Evolutionary conservation across 2,888 invertebrate species (phyloP), one percentile per base, ranked within the genome.

Genomic region (Drosophila longiperda): DNA sequence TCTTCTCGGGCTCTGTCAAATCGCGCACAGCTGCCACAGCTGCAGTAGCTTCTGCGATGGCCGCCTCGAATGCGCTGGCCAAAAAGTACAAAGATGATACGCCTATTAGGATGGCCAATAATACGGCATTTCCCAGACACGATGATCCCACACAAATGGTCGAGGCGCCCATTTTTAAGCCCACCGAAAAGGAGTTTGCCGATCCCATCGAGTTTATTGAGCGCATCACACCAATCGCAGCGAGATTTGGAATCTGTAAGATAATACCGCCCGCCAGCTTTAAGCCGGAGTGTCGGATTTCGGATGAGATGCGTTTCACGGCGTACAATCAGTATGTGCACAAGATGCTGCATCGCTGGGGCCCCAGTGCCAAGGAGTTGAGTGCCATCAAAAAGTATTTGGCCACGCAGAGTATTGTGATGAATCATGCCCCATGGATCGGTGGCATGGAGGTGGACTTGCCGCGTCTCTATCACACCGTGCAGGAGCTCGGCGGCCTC

Each of bases 391-490:
- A 95, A 82, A 96, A 96, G 81, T 96, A 97, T 92, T 93, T 98
- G 69, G 95, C 96, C 1, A 96, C 96, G 0, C 96, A 97, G 89
- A 96, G 95, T 78, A 96, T 97, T 5, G 94, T 94, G 1, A 94
- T 97, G 82, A 95, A 94, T 36, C 95, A 96, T 86, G 95, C 96
- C 2, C 98, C 98, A 0, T 95, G 96, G 95, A 95, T 98, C 80
- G 98, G 98, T 34, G 98, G 98, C 7, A 96, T 98, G 94, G 98
- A 99, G 94, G 94, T 98, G 0, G 98, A 99, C 92, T 93, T 99
- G 4, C 97, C 97, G 0, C 95, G 97, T 57, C 93, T 99, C 8
- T 98, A 97, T 91, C 96, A 96, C 87, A 95, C 96, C 0, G 98
- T 99, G 0, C 97, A 98, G 91, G 95, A 95, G 42, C 94, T 96